Conservation (phyloP, 2,888 invertebrate species). For the Sphecodes monilicornis region DNA sequence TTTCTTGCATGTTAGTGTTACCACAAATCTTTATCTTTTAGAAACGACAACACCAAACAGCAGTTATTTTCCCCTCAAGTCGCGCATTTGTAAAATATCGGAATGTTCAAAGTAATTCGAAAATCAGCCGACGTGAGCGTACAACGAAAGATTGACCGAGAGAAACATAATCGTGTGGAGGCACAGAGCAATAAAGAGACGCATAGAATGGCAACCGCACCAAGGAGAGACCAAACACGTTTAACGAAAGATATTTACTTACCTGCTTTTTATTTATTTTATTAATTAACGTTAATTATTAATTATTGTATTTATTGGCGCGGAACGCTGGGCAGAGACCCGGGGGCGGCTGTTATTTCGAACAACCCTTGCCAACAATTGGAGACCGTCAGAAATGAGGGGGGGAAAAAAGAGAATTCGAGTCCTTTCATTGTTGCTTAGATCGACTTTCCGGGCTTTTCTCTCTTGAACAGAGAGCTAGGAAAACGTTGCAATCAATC, state of each 20-base stretch:
- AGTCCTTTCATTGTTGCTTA: background rate
- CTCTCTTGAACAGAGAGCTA: background rate
- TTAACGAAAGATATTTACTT: conserved; percentile 74
- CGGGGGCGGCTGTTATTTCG: conserved; percentile 28
- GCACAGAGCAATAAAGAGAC: conserved; percentile 62
- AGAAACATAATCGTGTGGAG: background rate
- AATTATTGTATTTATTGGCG: conserved; percentile 79
- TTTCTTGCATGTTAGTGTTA: background rate
- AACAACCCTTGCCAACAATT: background rate
- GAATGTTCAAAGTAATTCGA: background rate
- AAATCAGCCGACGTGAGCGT: background rate
- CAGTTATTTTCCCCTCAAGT: background rate
- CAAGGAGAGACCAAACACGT: conserved; percentile 83
- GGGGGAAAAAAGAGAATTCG: background rate
- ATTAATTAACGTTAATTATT: conserved; percentile 64
- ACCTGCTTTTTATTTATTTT: conserved; percentile 79
- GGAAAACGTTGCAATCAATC: background rate
- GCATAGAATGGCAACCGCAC: conserved; percentile 78
- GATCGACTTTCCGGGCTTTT: background rate
- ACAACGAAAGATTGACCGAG: background rate
- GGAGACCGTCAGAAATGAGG: background rate
- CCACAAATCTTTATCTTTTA: background rate
- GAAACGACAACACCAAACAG: background rate
- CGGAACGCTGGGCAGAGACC: conserved; percentile 68
- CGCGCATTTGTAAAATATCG: background rate